Conservation (phyloP, 1,140 invertebrate species). For the Wasmannia auropunctata region DNA sequence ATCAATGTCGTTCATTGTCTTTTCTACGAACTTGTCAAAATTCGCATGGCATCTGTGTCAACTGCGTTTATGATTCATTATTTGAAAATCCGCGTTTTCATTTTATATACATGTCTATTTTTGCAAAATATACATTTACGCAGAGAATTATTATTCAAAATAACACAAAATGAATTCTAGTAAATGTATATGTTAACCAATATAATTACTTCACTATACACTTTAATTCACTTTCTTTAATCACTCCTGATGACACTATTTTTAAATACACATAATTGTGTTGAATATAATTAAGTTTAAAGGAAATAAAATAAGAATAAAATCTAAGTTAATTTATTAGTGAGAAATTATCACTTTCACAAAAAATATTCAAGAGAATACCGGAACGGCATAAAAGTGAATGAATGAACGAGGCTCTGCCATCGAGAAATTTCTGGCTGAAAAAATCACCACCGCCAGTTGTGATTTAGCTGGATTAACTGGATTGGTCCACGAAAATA, state of each 20-base stretch:
- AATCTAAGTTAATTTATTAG: neutral
- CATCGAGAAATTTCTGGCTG: slow-evolving; percentile 67
- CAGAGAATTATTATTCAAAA: neutral
- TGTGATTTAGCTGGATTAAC: slow-evolving; percentile 63
- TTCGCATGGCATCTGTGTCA: neutral
- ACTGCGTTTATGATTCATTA: neutral
- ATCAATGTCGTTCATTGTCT: slow-evolving; percentile 57
- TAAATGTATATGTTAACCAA: neutral
- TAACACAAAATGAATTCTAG: neutral
- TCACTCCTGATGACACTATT: neutral
- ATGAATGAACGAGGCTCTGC: slow-evolving; percentile 56
- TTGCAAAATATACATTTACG: neutral
- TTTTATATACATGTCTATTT: neutral
- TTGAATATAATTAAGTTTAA: neutral
- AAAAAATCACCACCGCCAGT: slow-evolving; percentile 65
- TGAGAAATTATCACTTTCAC: neutral
- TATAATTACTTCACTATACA: neutral
- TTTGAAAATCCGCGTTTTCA: neutral
- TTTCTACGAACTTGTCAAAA: neutral
- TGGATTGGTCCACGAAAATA: slow-evolving; percentile 73
- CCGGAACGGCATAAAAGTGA: slow-evolving; percentile 61
- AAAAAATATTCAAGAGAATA: neutral
- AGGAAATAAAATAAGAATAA: neutral
- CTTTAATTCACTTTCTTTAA: neutral
- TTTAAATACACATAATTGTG: neutral